Conservation (phyloP, 2,113 vertebrate species). For the Junco hyemalis region DNA sequence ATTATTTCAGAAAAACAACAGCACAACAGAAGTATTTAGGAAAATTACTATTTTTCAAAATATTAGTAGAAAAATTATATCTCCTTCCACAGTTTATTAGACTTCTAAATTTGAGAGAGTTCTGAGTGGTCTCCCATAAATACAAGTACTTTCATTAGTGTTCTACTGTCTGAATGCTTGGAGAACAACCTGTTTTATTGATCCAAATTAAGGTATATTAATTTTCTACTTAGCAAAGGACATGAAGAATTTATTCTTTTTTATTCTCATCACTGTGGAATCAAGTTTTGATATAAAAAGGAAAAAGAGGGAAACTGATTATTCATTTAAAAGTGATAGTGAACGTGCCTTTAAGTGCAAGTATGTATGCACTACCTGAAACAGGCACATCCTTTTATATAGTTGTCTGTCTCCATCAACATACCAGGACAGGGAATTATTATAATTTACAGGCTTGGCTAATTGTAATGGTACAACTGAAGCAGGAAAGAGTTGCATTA, state of each 20-base stretch:
- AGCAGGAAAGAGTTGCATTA: not conserved
- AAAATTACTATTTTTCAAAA: not conserved
- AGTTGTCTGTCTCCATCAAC: not conserved
- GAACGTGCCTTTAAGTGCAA: not conserved
- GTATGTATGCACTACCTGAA: not conserved
- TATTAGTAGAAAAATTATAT: not conserved
- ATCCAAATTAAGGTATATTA: not conserved
- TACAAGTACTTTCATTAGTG: not conserved
- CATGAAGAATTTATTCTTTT: not conserved
- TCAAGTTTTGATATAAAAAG: not conserved
- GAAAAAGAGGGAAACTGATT: not conserved
- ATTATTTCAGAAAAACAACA: not conserved
- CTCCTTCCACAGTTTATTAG: not conserved
- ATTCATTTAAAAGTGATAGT: not conserved
- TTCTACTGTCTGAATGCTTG: not conserved
- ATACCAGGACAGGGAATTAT: not conserved
- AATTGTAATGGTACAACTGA: not conserved
- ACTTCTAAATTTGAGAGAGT: not conserved
- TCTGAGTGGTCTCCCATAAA: not conserved
- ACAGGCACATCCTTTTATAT: not conserved
- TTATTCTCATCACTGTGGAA: not conserved
- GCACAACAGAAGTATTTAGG: not conserved
- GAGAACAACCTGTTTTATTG: not conserved
- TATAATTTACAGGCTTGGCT: not conserved
- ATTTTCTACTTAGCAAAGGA: not conserved